Conservation (phyloP, 2,113 vertebrate species). For the Corvus cornix region DNA sequence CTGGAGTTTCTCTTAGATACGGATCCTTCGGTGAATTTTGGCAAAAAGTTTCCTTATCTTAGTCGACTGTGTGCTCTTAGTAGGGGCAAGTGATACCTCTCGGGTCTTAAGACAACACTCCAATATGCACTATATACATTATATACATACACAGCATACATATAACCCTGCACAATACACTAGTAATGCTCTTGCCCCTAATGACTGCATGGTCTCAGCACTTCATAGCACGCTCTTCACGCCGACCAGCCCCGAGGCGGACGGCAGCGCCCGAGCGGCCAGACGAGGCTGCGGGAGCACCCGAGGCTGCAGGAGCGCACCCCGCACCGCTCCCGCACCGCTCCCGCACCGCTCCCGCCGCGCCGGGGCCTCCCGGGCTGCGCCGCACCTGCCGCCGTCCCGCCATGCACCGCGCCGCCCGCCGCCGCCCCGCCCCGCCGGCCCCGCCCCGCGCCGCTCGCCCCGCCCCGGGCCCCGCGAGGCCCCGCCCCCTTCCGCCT, state of each 20-base stretch:
- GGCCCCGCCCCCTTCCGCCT: too few relatives aligned
- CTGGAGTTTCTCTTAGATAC: background rate
- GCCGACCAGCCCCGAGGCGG: rapidly evolving
- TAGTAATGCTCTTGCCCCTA: rapidly evolving
- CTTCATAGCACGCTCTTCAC: rapidly evolving
- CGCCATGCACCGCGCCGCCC: background rate
- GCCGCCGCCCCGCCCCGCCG: too few relatives aligned
- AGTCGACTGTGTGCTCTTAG: rapidly evolving
- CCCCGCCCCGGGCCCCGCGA: too few relatives aligned
- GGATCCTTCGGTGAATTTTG: background rate
- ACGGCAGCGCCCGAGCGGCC: too few relatives aligned
- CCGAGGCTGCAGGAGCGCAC: rapidly evolving
- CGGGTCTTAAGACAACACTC: background rate
- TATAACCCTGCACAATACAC: rapidly evolving
- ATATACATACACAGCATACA: rapidly evolving
- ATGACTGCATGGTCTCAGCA: rapidly evolving
- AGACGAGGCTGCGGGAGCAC: background rate
- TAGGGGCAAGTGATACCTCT: background rate
- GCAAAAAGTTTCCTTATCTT: background rate
- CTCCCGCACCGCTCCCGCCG: background rate
- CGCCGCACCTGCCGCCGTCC: background rate
- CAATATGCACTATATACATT: too few relatives aligned
- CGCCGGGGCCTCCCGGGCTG: background rate
- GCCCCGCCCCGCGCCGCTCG: too few relatives aligned
- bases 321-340: too few relatives aligned